Percentiles rank a stretch among this genome's conserved stretches.
phyloP scores from a whole-genome alignment of 2,888 invertebrate species.

The Lasioglossum marginatum region DNA sequence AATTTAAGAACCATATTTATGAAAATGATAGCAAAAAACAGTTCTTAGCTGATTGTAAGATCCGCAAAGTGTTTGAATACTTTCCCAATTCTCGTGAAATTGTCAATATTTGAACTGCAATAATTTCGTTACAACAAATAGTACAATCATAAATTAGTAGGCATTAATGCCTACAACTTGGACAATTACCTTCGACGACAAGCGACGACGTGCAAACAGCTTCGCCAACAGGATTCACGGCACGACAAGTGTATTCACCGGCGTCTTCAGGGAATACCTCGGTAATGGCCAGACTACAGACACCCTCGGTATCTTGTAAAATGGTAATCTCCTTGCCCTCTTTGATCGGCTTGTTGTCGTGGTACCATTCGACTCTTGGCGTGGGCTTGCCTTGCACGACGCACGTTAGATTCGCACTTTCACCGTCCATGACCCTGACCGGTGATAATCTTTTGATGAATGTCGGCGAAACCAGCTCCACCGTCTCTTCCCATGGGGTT shows the following conservation, averaged over 20 bases:
- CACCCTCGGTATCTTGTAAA: conserved; percentile 91
- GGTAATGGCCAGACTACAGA: conserved; percentile 91
- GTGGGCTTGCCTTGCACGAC: conserved; percentile 91
- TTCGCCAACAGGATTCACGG: conserved; percentile 93
- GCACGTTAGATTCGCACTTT: conserved; percentile 91
- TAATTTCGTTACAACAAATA: too few species aligned
- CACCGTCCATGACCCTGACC: conserved; percentile 95
- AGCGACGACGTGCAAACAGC: conserved; percentile 91
- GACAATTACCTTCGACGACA: conserved; percentile 91
- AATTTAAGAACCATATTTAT: not conserved
- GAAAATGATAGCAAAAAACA: not conserved
- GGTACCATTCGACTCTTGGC: conserved; percentile 93
- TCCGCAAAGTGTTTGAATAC: too few species aligned
- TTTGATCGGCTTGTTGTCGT: conserved; percentile 89
- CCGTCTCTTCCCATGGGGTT: conserved; percentile 86
- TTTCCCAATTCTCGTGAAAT: too few species aligned
- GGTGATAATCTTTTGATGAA: conserved; percentile 91
- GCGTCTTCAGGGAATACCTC: conserved; percentile 97
- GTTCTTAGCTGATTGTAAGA: not conserved
- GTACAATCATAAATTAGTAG: too few species aligned
- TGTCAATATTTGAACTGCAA: too few species aligned
- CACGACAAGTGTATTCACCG: conserved; percentile 93
- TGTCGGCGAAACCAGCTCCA: conserved; percentile 89
- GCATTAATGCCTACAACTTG: too few species aligned
- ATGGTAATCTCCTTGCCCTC: conserved; percentile 92